These are phyloP conservation scores for Macrobrachium rosenbergii DNA, from an alignment of 1,140 invertebrate species.

Conservation along the genomic window DNA sequence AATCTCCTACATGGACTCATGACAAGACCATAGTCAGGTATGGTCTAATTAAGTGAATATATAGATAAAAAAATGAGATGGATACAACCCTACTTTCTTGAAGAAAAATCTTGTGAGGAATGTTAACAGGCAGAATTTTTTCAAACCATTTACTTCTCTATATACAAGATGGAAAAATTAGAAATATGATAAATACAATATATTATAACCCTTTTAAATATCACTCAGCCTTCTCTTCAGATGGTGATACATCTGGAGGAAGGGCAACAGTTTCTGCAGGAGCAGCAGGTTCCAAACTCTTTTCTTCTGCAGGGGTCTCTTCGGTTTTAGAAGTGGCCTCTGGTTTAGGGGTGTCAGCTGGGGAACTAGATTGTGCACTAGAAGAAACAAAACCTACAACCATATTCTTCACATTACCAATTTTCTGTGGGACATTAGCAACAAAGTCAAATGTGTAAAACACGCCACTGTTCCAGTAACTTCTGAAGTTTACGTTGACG, in stretches of 20 bases:
- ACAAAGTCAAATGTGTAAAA: slow-evolving; percentile 58
- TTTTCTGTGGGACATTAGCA: slow-evolving; percentile 48
- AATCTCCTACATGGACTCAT: too few relatives aligned
- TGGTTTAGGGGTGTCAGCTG: too few relatives aligned
- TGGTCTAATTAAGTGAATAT: too few relatives aligned
- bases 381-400: slow-evolving; percentile 38
- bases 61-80: too few relatives aligned
- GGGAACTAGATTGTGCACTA: not conserved
- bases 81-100: too few relatives aligned
- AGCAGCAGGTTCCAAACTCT: not conserved
- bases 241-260: not conserved
- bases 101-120: too few relatives aligned
- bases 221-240: not conserved
- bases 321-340: not conserved
- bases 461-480: slow-evolving; percentile 57
- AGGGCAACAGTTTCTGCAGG: not conserved
- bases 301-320: not conserved
- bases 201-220: not conserved
- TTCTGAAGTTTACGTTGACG: slow-evolving; percentile 58
- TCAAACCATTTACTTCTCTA: too few relatives aligned
- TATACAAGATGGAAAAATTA: not conserved
- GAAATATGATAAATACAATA: slow-evolving; percentile 1
- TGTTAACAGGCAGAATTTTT: too few relatives aligned
- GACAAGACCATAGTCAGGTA: too few relatives aligned
- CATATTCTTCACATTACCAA: slow-evolving; percentile 38